A percentile compares a stretch with the other conserved stretches of the same genome.
These are phyloP conservation scores for Bombus consobrinus DNA, from an alignment of 1,140 invertebrate genomes.

Conservation along the genomic window DNA sequence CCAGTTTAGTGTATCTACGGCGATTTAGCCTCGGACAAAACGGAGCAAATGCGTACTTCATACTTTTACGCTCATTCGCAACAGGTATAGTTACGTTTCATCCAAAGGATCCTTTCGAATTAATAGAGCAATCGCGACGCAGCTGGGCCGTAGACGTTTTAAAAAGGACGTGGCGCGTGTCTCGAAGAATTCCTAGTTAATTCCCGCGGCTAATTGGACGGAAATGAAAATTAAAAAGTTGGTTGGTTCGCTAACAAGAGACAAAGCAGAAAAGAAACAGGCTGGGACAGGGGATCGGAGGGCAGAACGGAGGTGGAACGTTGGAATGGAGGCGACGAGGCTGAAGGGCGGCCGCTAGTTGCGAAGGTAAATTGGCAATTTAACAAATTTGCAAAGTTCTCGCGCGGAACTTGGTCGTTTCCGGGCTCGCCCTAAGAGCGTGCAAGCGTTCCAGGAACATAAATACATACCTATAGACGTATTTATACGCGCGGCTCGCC, in stretches of 20 bases:
- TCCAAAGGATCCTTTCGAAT: background rate
- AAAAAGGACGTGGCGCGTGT: background rate
- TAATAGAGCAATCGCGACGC: slow-evolving; percentile 8
- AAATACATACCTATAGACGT: slow-evolving; percentile 55
- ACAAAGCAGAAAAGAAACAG: slow-evolving; percentile 63
- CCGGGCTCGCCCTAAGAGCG: background rate
- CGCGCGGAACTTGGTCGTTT: slow-evolving; percentile 61
- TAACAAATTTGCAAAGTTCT: slow-evolving; percentile 81
- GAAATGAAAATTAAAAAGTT: slow-evolving; percentile 77
- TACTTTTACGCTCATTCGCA: background rate
- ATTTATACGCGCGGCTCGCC: slow-evolving; percentile 21
- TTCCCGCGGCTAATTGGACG: slow-evolving; percentile 75
- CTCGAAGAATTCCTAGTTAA: slow-evolving; percentile 74
- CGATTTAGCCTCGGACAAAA: background rate
- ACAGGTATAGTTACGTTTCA: background rate
- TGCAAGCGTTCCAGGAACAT: slow-evolving; percentile 53
- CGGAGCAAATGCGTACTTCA: no score
- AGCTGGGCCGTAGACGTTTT: background rate
- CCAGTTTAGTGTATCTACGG: no score
- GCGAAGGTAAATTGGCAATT: slow-evolving; percentile 81
- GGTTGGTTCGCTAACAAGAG: slow-evolving; percentile 72
- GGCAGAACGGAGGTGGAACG: slow-evolving; percentile 56
- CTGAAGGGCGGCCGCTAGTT: slow-evolving; percentile 73
- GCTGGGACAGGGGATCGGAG: background rate
- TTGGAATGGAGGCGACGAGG: slow-evolving; percentile 54